A percentile compares a stretch with the other conserved stretches of the same genome.
Conservation (phyloP, 2,797 vertebrate species). For the Thaleichthys pacificus region DNA sequence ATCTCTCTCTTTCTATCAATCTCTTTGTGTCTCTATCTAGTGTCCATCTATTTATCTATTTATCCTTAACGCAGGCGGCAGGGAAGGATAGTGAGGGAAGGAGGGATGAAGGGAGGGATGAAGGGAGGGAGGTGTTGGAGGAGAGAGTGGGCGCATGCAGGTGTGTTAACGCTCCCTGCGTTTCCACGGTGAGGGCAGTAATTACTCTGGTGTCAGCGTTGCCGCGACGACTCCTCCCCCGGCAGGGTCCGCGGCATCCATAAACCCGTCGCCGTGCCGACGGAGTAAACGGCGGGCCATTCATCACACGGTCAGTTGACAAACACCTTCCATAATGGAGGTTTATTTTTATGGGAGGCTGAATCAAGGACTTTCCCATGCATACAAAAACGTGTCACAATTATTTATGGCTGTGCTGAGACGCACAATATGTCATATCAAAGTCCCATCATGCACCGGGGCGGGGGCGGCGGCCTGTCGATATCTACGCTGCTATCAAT, state of each 20-base stretch:
- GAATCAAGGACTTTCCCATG: constrained; percentile 99
- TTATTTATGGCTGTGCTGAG: constrained; percentile 99
- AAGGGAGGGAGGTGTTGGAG: neutral
- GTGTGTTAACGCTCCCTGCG: constrained; percentile 59
- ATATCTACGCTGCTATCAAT: constrained; percentile 97
- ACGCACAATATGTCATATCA: constrained; percentile 99
- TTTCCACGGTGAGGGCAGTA: constrained; percentile 71
- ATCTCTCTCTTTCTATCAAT: constrained; percentile 1
- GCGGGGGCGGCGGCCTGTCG: constrained; percentile 88
- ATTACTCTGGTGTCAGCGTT: constrained; percentile 85
- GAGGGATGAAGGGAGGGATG: neutral
- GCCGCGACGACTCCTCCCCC: constrained; percentile 89
- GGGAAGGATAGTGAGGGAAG: neutral
- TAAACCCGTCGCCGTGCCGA: constrained; percentile 96
- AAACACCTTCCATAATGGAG: constrained; percentile 99
- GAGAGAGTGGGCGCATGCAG: constrained; percentile 51
- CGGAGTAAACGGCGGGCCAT: constrained; percentile 93
- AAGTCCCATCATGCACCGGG: constrained; percentile 87
- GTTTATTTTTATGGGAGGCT: constrained; percentile 99
- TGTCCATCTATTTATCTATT: neutral
- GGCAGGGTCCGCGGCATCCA: constrained; percentile 89
- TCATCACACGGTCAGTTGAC: constrained; percentile 98
- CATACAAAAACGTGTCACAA: constrained; percentile 99
- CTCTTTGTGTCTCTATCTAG: neutral
- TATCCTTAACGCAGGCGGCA: neutral